A percentile compares a stretch with the other conserved stretches of the same genome.
phyloP scores from a whole-genome alignment of 2,888 invertebrate species.

The Synanthedon andrenaeformis region DNA sequence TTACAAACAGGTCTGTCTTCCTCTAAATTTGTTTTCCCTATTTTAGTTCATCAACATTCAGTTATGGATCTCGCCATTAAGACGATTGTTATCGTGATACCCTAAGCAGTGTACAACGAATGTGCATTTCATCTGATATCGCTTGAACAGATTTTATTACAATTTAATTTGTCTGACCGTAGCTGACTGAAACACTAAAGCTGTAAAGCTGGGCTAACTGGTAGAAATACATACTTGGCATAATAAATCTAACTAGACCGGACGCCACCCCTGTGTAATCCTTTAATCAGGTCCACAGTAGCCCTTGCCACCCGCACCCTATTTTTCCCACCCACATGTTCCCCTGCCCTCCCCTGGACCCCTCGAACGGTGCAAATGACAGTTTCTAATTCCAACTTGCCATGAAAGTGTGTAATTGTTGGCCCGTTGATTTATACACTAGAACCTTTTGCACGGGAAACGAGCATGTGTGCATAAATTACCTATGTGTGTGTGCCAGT shows the following conservation, averaged over 20 bases:
- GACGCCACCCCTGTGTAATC: conserved; percentile 63
- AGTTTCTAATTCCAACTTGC: conserved; percentile 72
- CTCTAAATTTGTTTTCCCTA: no score
- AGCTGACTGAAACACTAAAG: not conserved
- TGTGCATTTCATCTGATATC: no score
- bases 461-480: conserved; percentile 32
- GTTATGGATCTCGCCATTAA: no score
- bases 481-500: conserved; percentile 13
- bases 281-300: conserved; percentile 68
- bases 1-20: no score
- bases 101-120: no score
- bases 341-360: conserved; percentile 24
- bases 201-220: conserved; percentile 45
- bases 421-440: conserved; percentile 68
- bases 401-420: conserved; percentile 73
- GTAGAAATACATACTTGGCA: conserved; percentile 64
- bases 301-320: conserved; percentile 61
- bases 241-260: conserved; percentile 70
- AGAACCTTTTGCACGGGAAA: conserved; percentile 47
- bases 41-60: no score
- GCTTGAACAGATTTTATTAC: no score
- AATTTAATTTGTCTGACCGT: not conserved
- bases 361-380: conserved; percentile 71
- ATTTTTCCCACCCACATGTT: conserved; percentile 56
- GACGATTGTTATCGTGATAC: no score